phyloP scores from a whole-genome alignment of 2,797 vertebrate species.

The Chloroceryle amazona region DNA sequence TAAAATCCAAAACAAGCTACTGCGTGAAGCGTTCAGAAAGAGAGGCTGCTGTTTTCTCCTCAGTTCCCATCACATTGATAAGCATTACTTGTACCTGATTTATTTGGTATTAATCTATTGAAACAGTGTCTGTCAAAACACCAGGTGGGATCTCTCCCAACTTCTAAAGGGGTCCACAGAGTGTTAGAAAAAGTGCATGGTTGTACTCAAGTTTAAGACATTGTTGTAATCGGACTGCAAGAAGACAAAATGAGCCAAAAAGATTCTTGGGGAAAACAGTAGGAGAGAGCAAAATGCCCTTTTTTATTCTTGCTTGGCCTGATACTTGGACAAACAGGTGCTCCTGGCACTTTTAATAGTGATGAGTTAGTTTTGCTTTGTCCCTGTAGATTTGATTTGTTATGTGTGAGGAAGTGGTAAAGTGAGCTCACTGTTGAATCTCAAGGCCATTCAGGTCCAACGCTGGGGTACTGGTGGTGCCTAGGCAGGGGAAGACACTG shows the following conservation, averaged over 20 bases:
- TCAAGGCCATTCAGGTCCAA: neutral
- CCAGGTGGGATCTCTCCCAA: neutral
- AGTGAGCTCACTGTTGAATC: neutral
- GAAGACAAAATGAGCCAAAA: neutral
- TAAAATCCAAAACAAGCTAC: neutral
- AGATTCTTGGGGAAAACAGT: neutral
- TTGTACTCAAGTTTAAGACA: neutral
- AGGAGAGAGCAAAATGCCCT: neutral
- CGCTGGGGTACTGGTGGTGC: rapidly evolving
- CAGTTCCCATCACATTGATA: rapidly evolving
- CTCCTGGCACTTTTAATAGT: neutral
- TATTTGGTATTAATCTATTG: neutral
- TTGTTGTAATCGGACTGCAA: neutral
- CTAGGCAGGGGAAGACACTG: neutral
- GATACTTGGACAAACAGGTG: neutral
- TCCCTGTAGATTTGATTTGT: neutral
- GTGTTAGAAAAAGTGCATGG: neutral
- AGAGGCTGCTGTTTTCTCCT: neutral
- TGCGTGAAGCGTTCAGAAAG: neutral
- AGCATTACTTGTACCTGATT: neutral
- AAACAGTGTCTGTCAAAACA: neutral
- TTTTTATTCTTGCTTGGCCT: neutral
- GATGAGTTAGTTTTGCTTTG: neutral
- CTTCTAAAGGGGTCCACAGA: neutral
- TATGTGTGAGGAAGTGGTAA: neutral